phyloP scores from a whole-genome alignment of 2,888 invertebrate species.

The Apotomis capreana region DNA sequence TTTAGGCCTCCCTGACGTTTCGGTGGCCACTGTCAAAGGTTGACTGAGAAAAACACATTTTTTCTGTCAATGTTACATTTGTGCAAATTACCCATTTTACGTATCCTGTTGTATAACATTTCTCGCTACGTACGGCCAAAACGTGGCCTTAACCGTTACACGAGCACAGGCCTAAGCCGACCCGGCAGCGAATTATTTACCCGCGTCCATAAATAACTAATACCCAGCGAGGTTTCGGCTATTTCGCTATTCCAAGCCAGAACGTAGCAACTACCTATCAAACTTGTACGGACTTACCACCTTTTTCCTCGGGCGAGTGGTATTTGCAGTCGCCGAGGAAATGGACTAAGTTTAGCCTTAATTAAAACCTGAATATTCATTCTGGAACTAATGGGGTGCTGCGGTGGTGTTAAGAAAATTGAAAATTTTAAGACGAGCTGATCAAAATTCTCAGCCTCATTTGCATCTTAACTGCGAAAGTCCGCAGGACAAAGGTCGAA shows the following conservation, averaged over 20 bases:
- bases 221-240: conserved; percentile 7
- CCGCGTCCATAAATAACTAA: conserved; percentile 25
- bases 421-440: conserved; percentile 7
- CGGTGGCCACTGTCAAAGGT: too few species aligned
- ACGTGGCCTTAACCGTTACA: conserved; percentile 14
- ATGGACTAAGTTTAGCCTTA: conserved; percentile 18
- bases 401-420: conserved; percentile 8
- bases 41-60: too few species aligned
- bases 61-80: too few species aligned
- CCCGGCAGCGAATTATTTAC: conserved; percentile 26
- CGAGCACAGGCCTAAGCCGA: conserved; percentile 18
- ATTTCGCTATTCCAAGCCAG: not conserved
- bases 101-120: too few species aligned
- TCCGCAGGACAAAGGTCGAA: not conserved
- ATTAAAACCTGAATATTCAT: conserved; percentile 29
- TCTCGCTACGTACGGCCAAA: not conserved
- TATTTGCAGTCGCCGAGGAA: not conserved
- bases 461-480: not conserved
- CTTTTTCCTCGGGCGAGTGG: not conserved
- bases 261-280: not conserved
- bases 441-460: not conserved
- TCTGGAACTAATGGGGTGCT: conserved; percentile 2
- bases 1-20: too few species aligned
- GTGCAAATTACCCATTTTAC: too few species aligned
- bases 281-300: not conserved